Percentiles rank a stretch among this genome's conserved stretches.
phyloP scores from a whole-genome alignment of 2,113 vertebrate genomes.

The Halcyon malimbica region DNA sequence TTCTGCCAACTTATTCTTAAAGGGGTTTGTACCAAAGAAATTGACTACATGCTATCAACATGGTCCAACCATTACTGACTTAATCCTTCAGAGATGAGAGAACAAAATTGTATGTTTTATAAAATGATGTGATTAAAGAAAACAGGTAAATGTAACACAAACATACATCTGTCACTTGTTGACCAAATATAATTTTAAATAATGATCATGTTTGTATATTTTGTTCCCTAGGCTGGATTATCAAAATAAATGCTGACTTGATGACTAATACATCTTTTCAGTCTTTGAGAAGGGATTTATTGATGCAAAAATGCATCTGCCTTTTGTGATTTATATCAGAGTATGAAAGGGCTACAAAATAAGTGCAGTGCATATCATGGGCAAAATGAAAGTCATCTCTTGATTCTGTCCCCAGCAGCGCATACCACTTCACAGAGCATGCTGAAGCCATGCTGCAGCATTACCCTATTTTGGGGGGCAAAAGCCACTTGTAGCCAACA shows the following conservation, averaged over 20 bases:
- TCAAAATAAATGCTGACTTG: constrained; percentile 62
- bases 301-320: constrained; percentile 62
- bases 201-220: constrained; percentile 20
- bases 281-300: constrained; percentile 67
- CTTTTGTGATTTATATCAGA: constrained; percentile 53
- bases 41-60: not conserved
- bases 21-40: constrained; percentile 43
- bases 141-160: not conserved
- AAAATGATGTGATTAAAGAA: not conserved
- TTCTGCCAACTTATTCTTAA: constrained; percentile 69
- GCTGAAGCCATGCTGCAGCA: constrained; percentile 1
- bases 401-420: constrained; percentile 39
- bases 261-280: constrained; percentile 50
- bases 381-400: constrained; percentile 58
- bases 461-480: not conserved
- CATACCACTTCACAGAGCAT: constrained; percentile 9
- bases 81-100: not conserved
- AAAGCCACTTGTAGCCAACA: not conserved
- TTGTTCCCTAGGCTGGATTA: constrained; percentile 64
- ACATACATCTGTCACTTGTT: not conserved
- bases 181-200: constrained; percentile 60
- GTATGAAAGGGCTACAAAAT: constrained; percentile 56
- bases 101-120: not conserved
- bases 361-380: not conserved
- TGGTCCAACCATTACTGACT: not conserved